Evolutionary conservation across 2,797 vertebrate genomes (phyloP).

Genomic region (Alectoris magna): DNA sequence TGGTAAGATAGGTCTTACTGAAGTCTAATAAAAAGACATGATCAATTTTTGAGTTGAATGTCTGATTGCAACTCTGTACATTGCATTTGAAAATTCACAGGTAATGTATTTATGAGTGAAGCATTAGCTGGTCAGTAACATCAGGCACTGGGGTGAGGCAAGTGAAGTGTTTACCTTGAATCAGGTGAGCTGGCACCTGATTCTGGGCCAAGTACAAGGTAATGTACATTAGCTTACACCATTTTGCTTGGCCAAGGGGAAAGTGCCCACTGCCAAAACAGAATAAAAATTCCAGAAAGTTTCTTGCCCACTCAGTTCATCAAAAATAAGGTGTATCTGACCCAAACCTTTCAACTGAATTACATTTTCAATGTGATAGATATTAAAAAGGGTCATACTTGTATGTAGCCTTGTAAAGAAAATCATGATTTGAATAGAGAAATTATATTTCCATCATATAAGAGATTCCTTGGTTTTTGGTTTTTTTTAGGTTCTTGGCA

Average conservation of each 20-base stretch:
- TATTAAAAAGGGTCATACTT: background rate
- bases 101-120: background rate
- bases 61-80: no score
- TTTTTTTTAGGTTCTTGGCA: background rate
- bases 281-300: background rate
- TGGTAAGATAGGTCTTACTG: no score
- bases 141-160: background rate
- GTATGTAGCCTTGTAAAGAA: background rate
- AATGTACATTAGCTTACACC: background rate
- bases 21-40: no score
- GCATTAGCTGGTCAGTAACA: background rate
- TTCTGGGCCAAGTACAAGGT: fast-evolving
- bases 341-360: background rate
- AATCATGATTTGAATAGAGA: background rate
- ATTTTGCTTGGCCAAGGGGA: background rate
- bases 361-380: background rate
- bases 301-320: background rate
- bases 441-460: background rate
- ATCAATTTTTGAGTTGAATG: no score
- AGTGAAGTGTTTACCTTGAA: background rate
- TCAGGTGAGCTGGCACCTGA: background rate
- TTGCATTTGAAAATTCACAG: no score
- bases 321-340: background rate
- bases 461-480: background rate
- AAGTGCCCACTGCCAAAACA: background rate